These are phyloP conservation scores for Carollia perspicillata DNA, from an alignment of 2,113 vertebrate species.

Conservation along the genomic window DNA sequence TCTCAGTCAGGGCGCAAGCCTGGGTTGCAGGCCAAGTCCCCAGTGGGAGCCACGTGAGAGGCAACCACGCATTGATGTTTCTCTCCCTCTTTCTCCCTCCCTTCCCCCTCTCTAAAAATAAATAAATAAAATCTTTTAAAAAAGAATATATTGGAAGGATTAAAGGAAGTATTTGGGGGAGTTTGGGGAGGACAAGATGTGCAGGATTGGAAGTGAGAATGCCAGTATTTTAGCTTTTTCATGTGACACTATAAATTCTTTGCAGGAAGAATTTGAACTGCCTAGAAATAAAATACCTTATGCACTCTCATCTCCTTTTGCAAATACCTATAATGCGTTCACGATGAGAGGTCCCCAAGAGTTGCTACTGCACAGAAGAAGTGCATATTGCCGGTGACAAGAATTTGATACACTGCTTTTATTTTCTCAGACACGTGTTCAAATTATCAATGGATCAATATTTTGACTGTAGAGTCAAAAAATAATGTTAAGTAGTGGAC, in stretches of 20 bases:
- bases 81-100: no score
- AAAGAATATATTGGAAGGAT: not conserved
- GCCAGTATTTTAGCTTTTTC: conserved; percentile 10
- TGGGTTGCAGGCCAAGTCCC: no score
- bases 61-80: no score
- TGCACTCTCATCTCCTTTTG: not conserved
- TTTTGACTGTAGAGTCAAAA: conserved; percentile 7
- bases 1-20: no score
- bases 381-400: not conserved
- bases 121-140: no score
- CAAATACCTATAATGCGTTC: conserved; percentile 13
- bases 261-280: conserved; percentile 30
- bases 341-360: not conserved
- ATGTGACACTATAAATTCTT: conserved; percentile 27
- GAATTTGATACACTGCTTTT: conserved; percentile 39
- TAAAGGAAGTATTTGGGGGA: not conserved
- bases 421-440: conserved; percentile 45
- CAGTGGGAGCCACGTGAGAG: no score
- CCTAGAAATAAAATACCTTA: conserved; percentile 38
- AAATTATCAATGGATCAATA: conserved; percentile 37
- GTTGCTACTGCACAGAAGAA: not conserved
- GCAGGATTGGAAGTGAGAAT: not conserved
- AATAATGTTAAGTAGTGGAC: not conserved
- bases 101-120: no score
- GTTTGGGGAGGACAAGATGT: not conserved